Percentiles rank a stretch among this genome's conserved stretches.
phyloP scores from a whole-genome alignment of 2,888 invertebrate species.

The Hirtodrosophila histrioides region DNA sequence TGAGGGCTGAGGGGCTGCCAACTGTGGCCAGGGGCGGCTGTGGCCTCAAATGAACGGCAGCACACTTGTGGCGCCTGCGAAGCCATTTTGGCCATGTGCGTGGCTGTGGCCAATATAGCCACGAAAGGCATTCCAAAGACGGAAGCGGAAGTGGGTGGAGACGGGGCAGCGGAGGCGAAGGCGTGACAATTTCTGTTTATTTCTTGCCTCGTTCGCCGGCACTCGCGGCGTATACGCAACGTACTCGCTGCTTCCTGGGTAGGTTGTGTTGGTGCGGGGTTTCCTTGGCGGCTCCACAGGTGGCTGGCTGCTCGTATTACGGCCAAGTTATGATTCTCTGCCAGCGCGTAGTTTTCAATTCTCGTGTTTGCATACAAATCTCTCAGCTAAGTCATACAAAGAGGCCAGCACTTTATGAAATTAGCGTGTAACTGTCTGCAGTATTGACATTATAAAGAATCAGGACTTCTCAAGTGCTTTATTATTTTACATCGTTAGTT shows the following conservation, averaged over 20 bases:
- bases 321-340: slow-evolving; percentile 58
- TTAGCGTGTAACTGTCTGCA: too few species aligned
- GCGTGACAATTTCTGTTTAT: slow-evolving; percentile 34
- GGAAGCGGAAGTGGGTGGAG: too few species aligned
- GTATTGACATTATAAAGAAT: too few species aligned
- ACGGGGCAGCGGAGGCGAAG: slow-evolving; percentile 6
- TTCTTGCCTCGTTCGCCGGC: slow-evolving; percentile 40
- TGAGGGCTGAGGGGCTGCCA: not conserved
- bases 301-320: slow-evolving; percentile 39
- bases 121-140: too few species aligned
- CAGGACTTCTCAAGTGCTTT: too few species aligned
- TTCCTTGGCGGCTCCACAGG: slow-evolving; percentile 52
- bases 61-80: slow-evolving; percentile 66
- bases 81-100: slow-evolving; percentile 49
- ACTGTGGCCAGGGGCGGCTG: not conserved
- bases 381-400: slow-evolving; percentile 6
- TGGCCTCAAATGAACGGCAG: slow-evolving; percentile 47
- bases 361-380: slow-evolving; percentile 19
- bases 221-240: slow-evolving; percentile 67
- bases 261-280: slow-evolving; percentile 4
- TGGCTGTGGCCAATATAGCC: slow-evolving; percentile 20
- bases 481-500: too few species aligned
- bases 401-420: not conserved
- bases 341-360: slow-evolving; percentile 29
- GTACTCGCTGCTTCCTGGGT: slow-evolving; percentile 10